Evolutionary conservation across 2,797 vertebrate species (phyloP), one percentile per base, ranked within the genome.

Genomic region (Oryzias sinensis): DNA sequence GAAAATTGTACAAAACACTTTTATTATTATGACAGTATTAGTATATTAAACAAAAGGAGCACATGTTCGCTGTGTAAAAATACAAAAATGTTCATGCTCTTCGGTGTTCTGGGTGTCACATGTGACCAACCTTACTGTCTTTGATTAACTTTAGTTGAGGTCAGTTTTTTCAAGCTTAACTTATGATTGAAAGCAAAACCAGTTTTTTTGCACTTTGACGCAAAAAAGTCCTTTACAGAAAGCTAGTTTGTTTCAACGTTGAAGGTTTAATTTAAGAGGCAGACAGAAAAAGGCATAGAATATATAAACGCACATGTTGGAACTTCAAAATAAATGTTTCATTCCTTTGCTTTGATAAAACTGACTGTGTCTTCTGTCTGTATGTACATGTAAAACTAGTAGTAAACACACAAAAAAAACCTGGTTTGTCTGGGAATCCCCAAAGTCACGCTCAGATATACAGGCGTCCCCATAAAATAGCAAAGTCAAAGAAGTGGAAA

Each of bases 21-120:
- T 89, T 90, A 90, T 85, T 88, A 76, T 85, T 88, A 76, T 83
- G 76, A 86, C 82, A 89, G 65, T 78, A 85, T 85, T 85, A 82
- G 82, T 85, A 84, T 59, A 78, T 70, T 57, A 79, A 81, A 86
- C 84, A 90, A 77, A 78, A 77, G 25, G 27, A 77, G 76, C 73
- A 73, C 76, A 79, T 67, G 51, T 40, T 43, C 64, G 76, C 44
- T 69, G 53, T 80, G 81, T 78, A 76, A 87, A 89, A 86, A 82
- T 66, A 68, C 71, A 74, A 73, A 56, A 70, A 65, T 69, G 24
- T 43, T 61, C 56, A 62, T 68, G 64, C 15, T 14, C 59, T 60
- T 80, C 62, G 59, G 49, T 76, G 47, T 56, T 62, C 16, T 64
- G 53, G 22, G 50, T 68, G 65, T 62, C 43, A 62, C 43, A 65